Percentiles rank a stretch among this genome's conserved stretches.
Conservation (phyloP, 1,140 invertebrate genomes). For the Hyphantria cunea region DNA sequence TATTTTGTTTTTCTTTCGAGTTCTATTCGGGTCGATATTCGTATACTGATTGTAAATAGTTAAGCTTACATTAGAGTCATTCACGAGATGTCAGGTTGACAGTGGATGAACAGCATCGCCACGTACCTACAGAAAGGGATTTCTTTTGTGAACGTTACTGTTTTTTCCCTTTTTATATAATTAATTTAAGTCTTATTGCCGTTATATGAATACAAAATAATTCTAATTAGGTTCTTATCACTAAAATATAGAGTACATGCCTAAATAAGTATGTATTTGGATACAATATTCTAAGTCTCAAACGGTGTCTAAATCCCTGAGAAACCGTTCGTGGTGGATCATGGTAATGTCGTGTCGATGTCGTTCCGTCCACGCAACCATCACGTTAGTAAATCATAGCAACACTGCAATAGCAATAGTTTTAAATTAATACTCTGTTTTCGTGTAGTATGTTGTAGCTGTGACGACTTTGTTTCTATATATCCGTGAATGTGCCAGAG, state of each 20-base stretch:
- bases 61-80: slow-evolving; percentile 66
- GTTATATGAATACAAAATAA: too few relatives aligned
- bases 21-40: slow-evolving; percentile 75
- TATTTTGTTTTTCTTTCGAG: slow-evolving; percentile 80
- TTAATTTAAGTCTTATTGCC: too few relatives aligned
- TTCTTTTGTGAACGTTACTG: not conserved
- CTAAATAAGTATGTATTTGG: too few relatives aligned
- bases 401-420: slow-evolving; percentile 72
- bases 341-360: slow-evolving; percentile 32
- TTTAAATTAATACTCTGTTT: slow-evolving; percentile 38
- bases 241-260: too few relatives aligned
- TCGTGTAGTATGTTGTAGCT: slow-evolving; percentile 20
- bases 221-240: too few relatives aligned
- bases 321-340: too few relatives aligned
- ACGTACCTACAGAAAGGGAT: slow-evolving; percentile 1
- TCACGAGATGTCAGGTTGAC: slow-evolving; percentile 30
- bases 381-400: slow-evolving; percentile 69
- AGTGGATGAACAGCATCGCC: slow-evolving; percentile 17
- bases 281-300: too few relatives aligned
- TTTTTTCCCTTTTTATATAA: not conserved
- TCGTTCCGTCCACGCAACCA: slow-evolving; percentile 44
- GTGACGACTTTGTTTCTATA: slow-evolving; percentile 6
- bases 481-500: too few relatives aligned
- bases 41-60: slow-evolving; percentile 76
- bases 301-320: too few relatives aligned